phyloP scores from a whole-genome alignment of 2,888 invertebrate species.

The Microplitis manilae region DNA sequence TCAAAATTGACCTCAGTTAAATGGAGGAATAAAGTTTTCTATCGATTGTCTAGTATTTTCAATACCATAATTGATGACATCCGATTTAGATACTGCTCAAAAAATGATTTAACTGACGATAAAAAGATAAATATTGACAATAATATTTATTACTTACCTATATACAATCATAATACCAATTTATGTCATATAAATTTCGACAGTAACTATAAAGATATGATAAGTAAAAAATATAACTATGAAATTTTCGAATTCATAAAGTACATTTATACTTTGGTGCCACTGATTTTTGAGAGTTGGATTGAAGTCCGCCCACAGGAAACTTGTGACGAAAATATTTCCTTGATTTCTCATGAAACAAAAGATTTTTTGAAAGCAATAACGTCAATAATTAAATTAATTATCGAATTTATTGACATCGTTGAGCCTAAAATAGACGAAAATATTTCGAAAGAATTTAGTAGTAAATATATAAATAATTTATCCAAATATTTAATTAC shows the following conservation, averaged over 20 bases:
- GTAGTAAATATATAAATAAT: constrained; percentile 73
- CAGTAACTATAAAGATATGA: constrained; percentile 49
- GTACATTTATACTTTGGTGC: constrained; percentile 81
- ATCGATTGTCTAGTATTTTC: constrained; percentile 79
- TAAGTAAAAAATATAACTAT: constrained; percentile 70
- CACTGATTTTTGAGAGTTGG: constrained; percentile 88
- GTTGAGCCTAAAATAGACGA: constrained; percentile 57
- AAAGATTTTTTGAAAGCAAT: constrained; percentile 77
- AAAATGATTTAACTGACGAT: constrained; percentile 28
- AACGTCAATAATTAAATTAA: constrained; percentile 76
- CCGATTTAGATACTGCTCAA: constrained; percentile 44
- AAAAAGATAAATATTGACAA: constrained; percentile 48
- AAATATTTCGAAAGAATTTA: constrained; percentile 68
- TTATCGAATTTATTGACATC: constrained; percentile 74
- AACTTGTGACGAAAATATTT: constrained; percentile 56
- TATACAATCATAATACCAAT: constrained; percentile 52
- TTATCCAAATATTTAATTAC: constrained; percentile 76
- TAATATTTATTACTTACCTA: constrained; percentile 50
- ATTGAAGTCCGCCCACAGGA: constrained; percentile 80
- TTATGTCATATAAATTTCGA: constrained; percentile 56
- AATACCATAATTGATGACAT: constrained; percentile 65
- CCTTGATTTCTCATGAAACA: constrained; percentile 77
- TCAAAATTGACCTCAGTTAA: constrained; percentile 83
- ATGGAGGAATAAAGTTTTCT: constrained; percentile 85
- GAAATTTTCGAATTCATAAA: constrained; percentile 73